phyloP scores from a whole-genome alignment of 2,888 invertebrate species.

The Pandemis cinnamomeana region DNA sequence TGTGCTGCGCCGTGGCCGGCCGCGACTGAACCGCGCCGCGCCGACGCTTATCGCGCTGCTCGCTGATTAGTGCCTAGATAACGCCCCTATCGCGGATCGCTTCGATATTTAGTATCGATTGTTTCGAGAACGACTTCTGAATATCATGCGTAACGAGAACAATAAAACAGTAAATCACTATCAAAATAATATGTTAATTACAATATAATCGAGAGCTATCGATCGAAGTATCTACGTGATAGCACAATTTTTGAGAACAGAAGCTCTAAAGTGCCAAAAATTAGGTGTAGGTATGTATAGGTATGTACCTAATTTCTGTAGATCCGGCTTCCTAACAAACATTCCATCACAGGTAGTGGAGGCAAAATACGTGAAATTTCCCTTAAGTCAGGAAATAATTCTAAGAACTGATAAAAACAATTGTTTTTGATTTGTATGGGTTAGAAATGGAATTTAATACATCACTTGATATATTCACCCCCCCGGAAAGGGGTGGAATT shows the following conservation, averaged over 20 bases:
- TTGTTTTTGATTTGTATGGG: no score
- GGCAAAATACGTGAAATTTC: no score
- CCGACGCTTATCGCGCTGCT: constrained; percentile 14
- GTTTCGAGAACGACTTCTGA: constrained; percentile 30
- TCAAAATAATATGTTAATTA: constrained; percentile 18
- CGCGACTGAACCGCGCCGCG: background rate
- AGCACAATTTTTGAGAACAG: background rate
- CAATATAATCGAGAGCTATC: constrained; percentile 14
- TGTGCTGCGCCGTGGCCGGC: constrained; percentile 38
- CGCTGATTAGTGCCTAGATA: constrained; percentile 25
- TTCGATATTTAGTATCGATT: constrained; percentile 28
- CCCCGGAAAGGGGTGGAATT: no score
- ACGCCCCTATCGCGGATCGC: constrained; percentile 20
- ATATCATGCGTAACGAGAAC: constrained; percentile 2
- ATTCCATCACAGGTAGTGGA: no score
- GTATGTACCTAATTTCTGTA: background rate
- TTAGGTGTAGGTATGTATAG: no score
- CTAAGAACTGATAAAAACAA: no score
- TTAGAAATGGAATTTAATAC: no score
- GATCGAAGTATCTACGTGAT: background rate
- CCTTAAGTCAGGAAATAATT: no score
- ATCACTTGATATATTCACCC: no score
- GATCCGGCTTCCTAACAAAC: background rate
- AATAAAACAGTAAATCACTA: constrained; percentile 13
- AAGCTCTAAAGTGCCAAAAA: background rate